Evolutionary conservation across 1,140 invertebrate genomes (phyloP).

Genomic region (Hypothenemus hampei): DNA sequence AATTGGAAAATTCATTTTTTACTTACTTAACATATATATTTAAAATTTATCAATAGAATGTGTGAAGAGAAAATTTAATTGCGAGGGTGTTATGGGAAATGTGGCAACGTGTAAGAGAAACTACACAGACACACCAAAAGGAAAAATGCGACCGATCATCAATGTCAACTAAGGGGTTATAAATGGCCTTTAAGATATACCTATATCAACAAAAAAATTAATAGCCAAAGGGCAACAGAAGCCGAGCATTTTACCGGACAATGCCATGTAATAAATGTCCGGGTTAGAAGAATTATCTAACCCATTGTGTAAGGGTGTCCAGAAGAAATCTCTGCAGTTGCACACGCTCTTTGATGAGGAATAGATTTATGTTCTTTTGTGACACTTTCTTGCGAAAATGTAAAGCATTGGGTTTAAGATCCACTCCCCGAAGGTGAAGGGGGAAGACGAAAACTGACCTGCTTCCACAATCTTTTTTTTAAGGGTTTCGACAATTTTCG

Average conservation of each 20-base stretch:
- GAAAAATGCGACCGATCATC: constrained; percentile 10
- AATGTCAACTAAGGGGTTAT: constrained; percentile 24
- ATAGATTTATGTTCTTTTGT: constrained; percentile 21
- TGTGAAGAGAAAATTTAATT: too few species aligned
- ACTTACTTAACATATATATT: too few species aligned
- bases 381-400: constrained; percentile 13
- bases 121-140: constrained; percentile 4
- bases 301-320: constrained; percentile 14
- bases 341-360: constrained; percentile 19
- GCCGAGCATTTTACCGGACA: constrained; percentile 14
- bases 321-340: constrained; percentile 12
- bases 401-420: constrained; percentile 10
- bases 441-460: constrained; percentile 14
- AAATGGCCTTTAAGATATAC: constrained; percentile 18
- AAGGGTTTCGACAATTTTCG: too few species aligned
- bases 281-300: constrained; percentile 22
- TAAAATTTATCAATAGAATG: too few species aligned
- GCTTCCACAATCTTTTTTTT: too few species aligned
- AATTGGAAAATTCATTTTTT: too few species aligned
- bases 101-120: constrained; percentile 5
- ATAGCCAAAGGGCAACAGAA: constrained; percentile 11
- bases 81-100: neutral
- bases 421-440: neutral
- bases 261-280: constrained; percentile 15
- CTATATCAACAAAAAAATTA: constrained; percentile 17